Conservation (phyloP, 35 echinoderm and acorn worm genomes). For the Heliocidaris erythrogramma region DNA sequence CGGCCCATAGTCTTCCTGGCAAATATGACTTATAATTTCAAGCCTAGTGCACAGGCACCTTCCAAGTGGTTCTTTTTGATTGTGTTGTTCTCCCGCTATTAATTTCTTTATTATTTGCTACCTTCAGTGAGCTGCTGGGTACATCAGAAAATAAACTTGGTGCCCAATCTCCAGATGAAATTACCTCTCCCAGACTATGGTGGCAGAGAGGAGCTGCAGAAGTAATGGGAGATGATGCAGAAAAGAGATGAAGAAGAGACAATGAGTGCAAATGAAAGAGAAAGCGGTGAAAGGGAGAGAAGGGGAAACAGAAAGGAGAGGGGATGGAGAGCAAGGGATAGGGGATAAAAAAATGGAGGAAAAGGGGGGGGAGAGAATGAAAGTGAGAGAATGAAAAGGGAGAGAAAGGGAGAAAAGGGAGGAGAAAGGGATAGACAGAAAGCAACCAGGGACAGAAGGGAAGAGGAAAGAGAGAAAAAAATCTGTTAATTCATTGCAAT, state of each 20-base stretch:
- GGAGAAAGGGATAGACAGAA: too few species aligned
- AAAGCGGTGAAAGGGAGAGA: too few species aligned
- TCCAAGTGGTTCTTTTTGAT: neutral
- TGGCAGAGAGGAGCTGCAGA: neutral
- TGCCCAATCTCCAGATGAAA: neutral
- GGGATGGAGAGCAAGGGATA: neutral
- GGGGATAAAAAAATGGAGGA: too few species aligned
- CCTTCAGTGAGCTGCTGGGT: neutral
- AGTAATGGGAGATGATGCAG: too few species aligned
- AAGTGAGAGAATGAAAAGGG: too few species aligned
- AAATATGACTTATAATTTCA: neutral
- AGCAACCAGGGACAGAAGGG: too few species aligned
- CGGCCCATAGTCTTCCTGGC: neutral
- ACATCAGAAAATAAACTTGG: neutral
- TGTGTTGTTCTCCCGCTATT: neutral
- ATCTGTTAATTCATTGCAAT: too few species aligned
- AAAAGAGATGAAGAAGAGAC: too few species aligned
- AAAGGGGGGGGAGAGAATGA: too few species aligned
- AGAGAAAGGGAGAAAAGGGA: too few species aligned
- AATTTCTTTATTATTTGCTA: neutral
- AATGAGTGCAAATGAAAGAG: too few species aligned
- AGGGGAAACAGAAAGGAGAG: neutral
- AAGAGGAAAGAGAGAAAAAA: too few species aligned
- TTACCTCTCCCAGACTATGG: neutral
- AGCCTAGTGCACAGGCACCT: neutral